These are phyloP conservation scores for Perca schrenkii DNA, from an alignment of 2,113 vertebrate genomes.

Conservation along the genomic window DNA sequence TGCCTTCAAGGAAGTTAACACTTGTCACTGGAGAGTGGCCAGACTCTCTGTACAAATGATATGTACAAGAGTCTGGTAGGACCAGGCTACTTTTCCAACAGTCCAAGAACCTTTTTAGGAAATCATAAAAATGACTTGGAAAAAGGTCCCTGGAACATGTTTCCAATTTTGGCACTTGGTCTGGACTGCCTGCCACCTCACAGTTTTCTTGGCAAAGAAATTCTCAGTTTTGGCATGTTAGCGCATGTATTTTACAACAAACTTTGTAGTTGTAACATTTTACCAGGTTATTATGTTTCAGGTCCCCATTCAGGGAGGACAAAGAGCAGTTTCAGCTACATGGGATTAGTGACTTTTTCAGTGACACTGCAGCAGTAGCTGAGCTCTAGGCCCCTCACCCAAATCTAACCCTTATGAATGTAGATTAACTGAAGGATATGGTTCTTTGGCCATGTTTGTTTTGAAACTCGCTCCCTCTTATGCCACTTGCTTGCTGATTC, in stretches of 20 bases:
- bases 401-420: conserved; percentile 67
- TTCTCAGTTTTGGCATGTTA: not conserved
- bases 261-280: not conserved
- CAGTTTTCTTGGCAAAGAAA: not conserved
- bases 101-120: conserved; percentile 6
- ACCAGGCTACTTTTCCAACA: not conserved
- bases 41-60: too few relatives aligned
- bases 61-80: too few relatives aligned
- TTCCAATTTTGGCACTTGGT: not conserved
- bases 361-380: conserved; percentile 57
- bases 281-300: conserved; percentile 35
- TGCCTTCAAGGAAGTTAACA: too few relatives aligned
- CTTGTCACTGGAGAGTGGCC: too few relatives aligned
- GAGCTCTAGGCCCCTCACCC: conserved; percentile 49
- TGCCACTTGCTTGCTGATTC: conserved; percentile 59
- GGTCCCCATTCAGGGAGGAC: conserved; percentile 13
- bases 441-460: conserved; percentile 80
- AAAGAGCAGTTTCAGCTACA: conserved; percentile 51
- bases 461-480: conserved; percentile 75
- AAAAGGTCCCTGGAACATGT: not conserved
- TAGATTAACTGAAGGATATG: conserved; percentile 72
- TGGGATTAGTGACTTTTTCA: conserved; percentile 52
- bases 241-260: not conserved
- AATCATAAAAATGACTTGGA: not conserved
- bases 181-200: not conserved